Conservation (phyloP, 2,113 vertebrate genomes). For the Microtus montanus region DNA sequence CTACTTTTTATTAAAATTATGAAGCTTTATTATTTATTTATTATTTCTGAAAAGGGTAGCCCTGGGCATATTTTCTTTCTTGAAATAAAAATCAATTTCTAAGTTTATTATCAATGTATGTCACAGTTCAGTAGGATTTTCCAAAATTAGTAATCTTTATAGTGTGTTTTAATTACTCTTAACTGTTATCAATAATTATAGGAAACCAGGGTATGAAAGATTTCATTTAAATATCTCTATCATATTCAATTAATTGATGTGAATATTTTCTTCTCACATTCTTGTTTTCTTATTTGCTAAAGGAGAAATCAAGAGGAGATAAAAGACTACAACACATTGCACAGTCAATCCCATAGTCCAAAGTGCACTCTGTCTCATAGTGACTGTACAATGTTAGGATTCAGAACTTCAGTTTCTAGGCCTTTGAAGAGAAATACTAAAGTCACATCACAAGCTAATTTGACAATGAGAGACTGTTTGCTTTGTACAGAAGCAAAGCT, state of each 20-base stretch:
- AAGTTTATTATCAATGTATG: not conserved
- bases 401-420: not conserved
- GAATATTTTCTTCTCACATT: rapidly evolving
- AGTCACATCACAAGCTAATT: not conserved
- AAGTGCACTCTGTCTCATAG: not conserved
- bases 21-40: not conserved
- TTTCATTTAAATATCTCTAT: not conserved
- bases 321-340: not conserved
- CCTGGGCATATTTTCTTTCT: not conserved
- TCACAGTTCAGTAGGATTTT: not conserved
- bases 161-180: not conserved
- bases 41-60: not conserved
- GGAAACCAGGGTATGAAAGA: not conserved
- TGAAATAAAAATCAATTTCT: not conserved
- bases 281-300: not conserved
- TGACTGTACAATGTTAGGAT: not conserved
- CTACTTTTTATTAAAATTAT: not conserved
- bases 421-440: not conserved
- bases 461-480: not conserved
- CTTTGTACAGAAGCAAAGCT: not conserved
- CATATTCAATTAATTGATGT: not conserved
- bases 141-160: not conserved
- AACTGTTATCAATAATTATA: conserved; percentile 19
- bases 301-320: not conserved
- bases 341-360: not conserved